Percentiles rank a stretch among this genome's conserved stretches.
These are phyloP conservation scores for Strix aluco DNA, from an alignment of 2,113 vertebrate genomes.

Conservation along the genomic window DNA sequence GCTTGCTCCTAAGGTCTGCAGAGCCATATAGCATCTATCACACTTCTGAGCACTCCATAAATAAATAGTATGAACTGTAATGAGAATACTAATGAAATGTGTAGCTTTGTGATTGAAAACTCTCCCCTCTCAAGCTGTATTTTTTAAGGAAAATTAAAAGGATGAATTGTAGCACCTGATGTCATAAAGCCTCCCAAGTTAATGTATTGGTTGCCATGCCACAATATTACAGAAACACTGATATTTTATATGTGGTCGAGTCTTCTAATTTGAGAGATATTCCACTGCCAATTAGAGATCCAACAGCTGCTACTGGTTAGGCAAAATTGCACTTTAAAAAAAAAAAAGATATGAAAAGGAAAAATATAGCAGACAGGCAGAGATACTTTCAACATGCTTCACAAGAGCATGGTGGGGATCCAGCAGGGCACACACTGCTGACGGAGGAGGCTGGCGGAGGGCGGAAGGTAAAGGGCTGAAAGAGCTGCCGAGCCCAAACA, in stretches of 20 bases:
- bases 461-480: not conserved
- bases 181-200: not conserved
- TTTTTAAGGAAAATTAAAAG: conserved; percentile 21
- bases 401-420: not conserved
- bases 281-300: not conserved
- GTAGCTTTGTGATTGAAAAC: conserved; percentile 35
- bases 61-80: conserved; percentile 31
- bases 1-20: conserved; percentile 1
- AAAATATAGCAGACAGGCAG: not conserved
- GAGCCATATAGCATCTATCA: not conserved
- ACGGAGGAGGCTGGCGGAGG: not conserved
- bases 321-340: not conserved
- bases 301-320: not conserved
- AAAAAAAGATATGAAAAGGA: not conserved
- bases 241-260: not conserved
- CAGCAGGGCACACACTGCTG: not conserved
- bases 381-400: not conserved
- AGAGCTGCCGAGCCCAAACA: not conserved
- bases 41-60: conserved; percentile 16
- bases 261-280: not conserved
- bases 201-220: not conserved
- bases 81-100: conserved; percentile 45
- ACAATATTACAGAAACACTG: not conserved
- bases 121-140: not conserved
- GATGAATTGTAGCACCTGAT: conserved; percentile 13